These are phyloP conservation scores for Microtus ochrogaster DNA, from an alignment of 2,113 vertebrate genomes.

Conservation along the genomic window DNA sequence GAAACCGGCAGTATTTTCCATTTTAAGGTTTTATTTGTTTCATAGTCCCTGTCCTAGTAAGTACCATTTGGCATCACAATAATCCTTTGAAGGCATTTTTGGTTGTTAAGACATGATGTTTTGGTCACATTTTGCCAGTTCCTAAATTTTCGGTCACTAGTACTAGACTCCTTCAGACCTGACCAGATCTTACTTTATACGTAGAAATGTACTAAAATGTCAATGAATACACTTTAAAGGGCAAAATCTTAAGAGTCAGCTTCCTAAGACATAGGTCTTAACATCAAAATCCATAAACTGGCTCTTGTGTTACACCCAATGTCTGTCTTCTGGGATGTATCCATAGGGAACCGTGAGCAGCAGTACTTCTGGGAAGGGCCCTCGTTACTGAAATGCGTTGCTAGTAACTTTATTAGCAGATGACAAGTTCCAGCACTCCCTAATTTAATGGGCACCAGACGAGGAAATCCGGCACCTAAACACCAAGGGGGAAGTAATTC, in stretches of 20 bases:
- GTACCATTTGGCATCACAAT: not conserved
- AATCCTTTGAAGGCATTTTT: not conserved
- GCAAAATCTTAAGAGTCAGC: not conserved
- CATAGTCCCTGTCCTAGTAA: not conserved
- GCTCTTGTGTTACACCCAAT: conserved; percentile 1
- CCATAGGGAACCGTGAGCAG: not conserved
- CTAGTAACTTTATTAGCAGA: conserved; percentile 15
- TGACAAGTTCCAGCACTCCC: not conserved
- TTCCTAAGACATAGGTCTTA: not conserved
- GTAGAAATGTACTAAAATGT: conserved; percentile 3
- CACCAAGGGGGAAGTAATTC: conserved; percentile 1
- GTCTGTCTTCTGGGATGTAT: not conserved
- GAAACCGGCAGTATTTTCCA: conserved; percentile 3
- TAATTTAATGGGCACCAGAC: conserved; percentile 35
- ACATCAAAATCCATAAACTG: conserved; percentile 20
- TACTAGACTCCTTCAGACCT: conserved; percentile 6
- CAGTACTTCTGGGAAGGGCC: not conserved
- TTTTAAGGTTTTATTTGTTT: conserved; percentile 35
- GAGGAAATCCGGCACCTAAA: conserved; percentile 52
- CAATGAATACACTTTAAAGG: not conserved
- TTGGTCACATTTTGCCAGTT: conserved; percentile 1
- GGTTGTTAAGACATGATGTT: not conserved
- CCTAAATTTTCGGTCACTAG: conserved; percentile 32
- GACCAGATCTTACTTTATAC: not conserved
- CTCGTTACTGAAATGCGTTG: not conserved